Conservation (phyloP, 2,888 invertebrate genomes). For the Cacoxenus indagator region DNA sequence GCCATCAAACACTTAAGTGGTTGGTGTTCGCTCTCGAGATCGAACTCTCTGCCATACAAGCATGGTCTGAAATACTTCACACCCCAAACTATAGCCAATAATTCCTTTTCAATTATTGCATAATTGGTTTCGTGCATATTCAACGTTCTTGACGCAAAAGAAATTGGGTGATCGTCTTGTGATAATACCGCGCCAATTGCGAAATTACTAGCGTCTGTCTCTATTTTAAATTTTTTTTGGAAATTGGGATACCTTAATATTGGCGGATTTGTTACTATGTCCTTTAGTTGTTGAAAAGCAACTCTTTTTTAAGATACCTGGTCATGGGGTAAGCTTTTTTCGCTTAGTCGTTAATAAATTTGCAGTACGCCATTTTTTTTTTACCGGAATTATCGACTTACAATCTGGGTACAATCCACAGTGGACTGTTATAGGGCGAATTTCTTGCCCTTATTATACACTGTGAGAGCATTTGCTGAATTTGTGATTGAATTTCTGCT, state of each 20-base stretch:
- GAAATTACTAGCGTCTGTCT: neutral
- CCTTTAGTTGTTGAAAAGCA: neutral
- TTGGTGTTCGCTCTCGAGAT: neutral
- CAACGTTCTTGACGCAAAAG: neutral
- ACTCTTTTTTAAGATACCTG: neutral
- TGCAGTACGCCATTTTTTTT: neutral
- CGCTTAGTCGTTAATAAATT: neutral
- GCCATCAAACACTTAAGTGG: slow-evolving; percentile 28
- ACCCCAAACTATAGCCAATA: neutral
- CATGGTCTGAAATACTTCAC: neutral
- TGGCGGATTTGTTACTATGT: too few species aligned
- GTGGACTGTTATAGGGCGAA: neutral
- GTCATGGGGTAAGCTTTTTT: neutral
- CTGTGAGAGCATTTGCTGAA: neutral
- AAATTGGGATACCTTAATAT: neutral
- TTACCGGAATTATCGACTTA: neutral
- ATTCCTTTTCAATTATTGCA: neutral
- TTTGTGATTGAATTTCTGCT: neutral
- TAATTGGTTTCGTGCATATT: neutral
- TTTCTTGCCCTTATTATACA: neutral
- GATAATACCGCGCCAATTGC: neutral
- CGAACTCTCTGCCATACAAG: neutral
- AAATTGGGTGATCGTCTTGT: neutral
- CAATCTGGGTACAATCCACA: neutral
- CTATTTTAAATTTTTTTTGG: neutral